Evolutionary conservation across 2,113 vertebrate genomes (phyloP).

Genomic region (Varanus komodoensis): DNA sequence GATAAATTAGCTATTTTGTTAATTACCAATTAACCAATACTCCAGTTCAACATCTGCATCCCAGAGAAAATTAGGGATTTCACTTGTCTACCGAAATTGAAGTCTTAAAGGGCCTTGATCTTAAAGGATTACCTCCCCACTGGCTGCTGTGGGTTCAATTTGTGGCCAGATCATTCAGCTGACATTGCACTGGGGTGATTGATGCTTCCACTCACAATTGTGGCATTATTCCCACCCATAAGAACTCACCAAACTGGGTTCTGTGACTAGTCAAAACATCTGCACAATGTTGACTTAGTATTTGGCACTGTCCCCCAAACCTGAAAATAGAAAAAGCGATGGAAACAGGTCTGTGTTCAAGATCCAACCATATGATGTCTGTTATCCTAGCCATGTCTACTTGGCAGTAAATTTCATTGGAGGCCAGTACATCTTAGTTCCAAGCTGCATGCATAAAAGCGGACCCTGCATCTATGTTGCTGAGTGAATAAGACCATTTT

Average conservation of each 20-base stretch:
- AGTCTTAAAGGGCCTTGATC: constrained; percentile 17
- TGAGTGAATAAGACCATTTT: background rate
- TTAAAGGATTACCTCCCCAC: background rate
- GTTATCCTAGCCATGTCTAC: background rate
- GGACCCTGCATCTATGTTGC: background rate
- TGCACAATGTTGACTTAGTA: background rate
- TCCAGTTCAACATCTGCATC: constrained; percentile 57
- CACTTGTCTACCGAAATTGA: constrained; percentile 35
- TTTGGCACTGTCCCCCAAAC: background rate
- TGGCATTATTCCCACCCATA: background rate
- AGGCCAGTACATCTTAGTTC: no score
- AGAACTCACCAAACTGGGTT: background rate
- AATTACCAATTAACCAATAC: constrained; percentile 79
- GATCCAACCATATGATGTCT: background rate
- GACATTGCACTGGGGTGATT: background rate
- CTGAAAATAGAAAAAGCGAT: background rate
- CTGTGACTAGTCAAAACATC: background rate
- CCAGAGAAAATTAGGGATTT: constrained; percentile 44
- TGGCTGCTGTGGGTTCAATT: background rate
- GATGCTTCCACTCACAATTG: background rate
- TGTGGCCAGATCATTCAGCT: background rate
- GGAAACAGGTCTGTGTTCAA: background rate
- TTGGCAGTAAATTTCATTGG: background rate
- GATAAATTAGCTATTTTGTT: constrained; percentile 81
- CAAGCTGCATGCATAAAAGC: background rate